These are phyloP conservation scores for Phalloptychus januarius DNA, from an alignment of 2,797 vertebrate genomes.

Conservation along the genomic window DNA sequence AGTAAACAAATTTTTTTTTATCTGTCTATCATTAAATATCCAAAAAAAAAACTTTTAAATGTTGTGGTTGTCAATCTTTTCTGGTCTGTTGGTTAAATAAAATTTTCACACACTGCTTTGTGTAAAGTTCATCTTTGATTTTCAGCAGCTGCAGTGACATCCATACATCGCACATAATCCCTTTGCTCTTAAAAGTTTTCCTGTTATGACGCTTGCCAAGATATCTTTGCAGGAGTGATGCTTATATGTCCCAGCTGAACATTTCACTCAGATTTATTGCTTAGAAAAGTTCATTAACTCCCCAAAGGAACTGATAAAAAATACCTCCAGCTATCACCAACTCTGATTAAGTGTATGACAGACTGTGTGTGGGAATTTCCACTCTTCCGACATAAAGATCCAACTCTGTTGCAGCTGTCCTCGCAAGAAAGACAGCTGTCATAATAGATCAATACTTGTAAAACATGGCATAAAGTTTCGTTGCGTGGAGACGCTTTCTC, in stretches of 20 bases:
- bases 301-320: neutral
- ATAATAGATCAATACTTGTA: neutral
- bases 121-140: neutral
- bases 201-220: neutral
- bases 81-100: neutral
- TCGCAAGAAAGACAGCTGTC: neutral
- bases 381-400: neutral
- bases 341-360: neutral
- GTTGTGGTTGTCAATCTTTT: neutral
- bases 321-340: neutral
- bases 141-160: neutral
- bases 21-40: too few relatives aligned
- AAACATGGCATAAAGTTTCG: neutral
- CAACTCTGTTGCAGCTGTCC: neutral
- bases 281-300: neutral
- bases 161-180: neutral
- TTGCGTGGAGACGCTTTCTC: neutral
- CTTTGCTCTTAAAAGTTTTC: neutral
- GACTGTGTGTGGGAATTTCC: neutral
- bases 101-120: neutral
- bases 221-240: neutral
- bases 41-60: too few relatives aligned
- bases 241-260: neutral
- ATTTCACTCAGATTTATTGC: neutral
- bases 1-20: too few relatives aligned